Evolutionary conservation across 2,888 invertebrate genomes (phyloP).

Genomic region (Eupithecia exiguata): DNA sequence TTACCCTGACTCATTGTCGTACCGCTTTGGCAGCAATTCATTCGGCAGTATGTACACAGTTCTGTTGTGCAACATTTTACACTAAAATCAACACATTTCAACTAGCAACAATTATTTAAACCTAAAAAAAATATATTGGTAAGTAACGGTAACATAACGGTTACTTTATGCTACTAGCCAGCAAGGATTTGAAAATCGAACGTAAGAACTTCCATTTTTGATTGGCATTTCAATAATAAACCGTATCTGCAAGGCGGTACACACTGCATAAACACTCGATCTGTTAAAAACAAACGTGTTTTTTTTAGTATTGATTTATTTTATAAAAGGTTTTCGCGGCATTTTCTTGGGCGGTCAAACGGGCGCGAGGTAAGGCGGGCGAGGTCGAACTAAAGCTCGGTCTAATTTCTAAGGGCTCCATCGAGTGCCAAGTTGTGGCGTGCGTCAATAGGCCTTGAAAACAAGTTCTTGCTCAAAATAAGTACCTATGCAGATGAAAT

Average conservation of each 20-base stretch:
- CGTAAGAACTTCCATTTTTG: conserved; percentile 20
- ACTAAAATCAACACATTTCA: conserved; percentile 29
- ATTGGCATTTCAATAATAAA: neutral
- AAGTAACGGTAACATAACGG: no score
- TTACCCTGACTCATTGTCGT: conserved; percentile 74
- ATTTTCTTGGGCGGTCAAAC: conserved; percentile 56
- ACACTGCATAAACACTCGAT: conserved; percentile 8
- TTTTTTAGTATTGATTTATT: conserved; percentile 10
- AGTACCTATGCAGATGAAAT: conserved; percentile 35
- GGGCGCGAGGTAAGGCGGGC: conserved; percentile 64
- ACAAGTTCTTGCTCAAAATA: conserved; percentile 45
- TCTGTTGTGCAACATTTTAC: conserved; percentile 75
- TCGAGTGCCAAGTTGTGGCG: conserved; percentile 67
- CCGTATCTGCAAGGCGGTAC: neutral
- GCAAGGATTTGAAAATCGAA: conserved; percentile 24
- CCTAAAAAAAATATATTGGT: no score
- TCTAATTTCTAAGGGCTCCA: conserved; percentile 68
- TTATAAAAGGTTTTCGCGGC: conserved; percentile 57
- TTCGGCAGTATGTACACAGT: conserved; percentile 80
- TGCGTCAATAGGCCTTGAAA: conserved; percentile 59
- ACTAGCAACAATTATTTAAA: neutral
- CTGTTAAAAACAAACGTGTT: neutral
- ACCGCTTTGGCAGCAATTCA: conserved; percentile 77
- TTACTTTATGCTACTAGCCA: conserved; percentile 14
- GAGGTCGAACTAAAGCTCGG: conserved; percentile 65